Evolutionary conservation across 2,113 vertebrate species (phyloP).

Genomic region (Glaucomys volans): DNA sequence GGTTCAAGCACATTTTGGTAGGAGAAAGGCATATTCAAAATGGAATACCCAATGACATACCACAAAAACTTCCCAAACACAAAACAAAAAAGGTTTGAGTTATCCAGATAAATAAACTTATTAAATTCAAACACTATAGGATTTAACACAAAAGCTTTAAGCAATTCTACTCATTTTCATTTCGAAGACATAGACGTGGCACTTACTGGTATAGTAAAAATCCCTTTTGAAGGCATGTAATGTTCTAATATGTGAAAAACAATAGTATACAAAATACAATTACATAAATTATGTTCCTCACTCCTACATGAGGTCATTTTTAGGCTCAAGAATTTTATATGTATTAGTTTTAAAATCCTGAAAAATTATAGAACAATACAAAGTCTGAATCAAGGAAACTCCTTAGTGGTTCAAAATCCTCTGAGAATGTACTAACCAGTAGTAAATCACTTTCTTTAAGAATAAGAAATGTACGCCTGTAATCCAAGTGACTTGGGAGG

Average conservation of each 20-base stretch:
- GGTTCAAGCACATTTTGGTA: slow-evolving; percentile 83
- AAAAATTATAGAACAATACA: slow-evolving; percentile 82
- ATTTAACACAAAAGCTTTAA: slow-evolving; percentile 77
- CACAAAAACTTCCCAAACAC: slow-evolving; percentile 59
- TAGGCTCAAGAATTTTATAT: slow-evolving; percentile 81
- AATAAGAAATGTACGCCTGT: too few species aligned
- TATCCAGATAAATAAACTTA: slow-evolving; percentile 73
- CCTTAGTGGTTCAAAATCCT: slow-evolving; percentile 84
- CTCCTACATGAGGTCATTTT: slow-evolving; percentile 91
- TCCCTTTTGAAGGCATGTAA: slow-evolving; percentile 94
- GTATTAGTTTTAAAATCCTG: slow-evolving; percentile 84
- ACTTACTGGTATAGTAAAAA: slow-evolving; percentile 94
- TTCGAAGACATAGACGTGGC: slow-evolving; percentile 90
- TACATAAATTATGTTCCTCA: slow-evolving; percentile 92
- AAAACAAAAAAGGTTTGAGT: slow-evolving; percentile 31
- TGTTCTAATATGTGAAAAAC: slow-evolving; percentile 88
- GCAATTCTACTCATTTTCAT: slow-evolving; percentile 78
- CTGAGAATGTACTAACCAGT: slow-evolving; percentile 85
- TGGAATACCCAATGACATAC: slow-evolving; percentile 56
- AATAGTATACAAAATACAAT: slow-evolving; percentile 89
- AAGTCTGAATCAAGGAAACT: slow-evolving; percentile 83
- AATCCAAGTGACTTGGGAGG: too few species aligned
- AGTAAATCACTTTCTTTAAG: slow-evolving; percentile 79
- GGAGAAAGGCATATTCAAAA: slow-evolving; percentile 77
- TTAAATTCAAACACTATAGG: slow-evolving; percentile 61